phyloP scores from a whole-genome alignment of 1,140 invertebrate genomes.

The Drosophila sturtevanti region DNA sequence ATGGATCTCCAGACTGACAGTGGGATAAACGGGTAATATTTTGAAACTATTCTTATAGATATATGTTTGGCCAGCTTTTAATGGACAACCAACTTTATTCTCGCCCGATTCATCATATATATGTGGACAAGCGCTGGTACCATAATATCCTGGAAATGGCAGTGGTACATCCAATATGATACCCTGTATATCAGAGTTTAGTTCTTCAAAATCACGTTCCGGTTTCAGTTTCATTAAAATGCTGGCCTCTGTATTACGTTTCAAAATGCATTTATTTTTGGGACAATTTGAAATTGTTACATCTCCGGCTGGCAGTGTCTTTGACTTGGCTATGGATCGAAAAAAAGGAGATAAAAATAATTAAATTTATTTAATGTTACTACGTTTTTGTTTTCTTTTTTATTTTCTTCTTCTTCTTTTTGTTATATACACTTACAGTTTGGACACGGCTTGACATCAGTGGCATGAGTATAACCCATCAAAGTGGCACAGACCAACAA shows the following conservation, averaged over 20 bases:
- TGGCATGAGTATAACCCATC: constrained; percentile 45
- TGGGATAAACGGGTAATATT: constrained; percentile 87
- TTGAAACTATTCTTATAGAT: constrained; percentile 88
- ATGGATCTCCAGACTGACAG: constrained; percentile 86
- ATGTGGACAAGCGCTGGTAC: constrained; percentile 87
- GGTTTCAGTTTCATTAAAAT: constrained; percentile 85
- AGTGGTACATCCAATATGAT: constrained; percentile 85
- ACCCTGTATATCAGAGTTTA: constrained; percentile 86
- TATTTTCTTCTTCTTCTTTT: constrained; percentile 6
- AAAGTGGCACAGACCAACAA: constrained; percentile 50
- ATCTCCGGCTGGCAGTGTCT: constrained; percentile 58
- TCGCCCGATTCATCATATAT: constrained; percentile 84
- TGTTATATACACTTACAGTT: constrained; percentile 67
- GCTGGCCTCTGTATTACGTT: constrained; percentile 84
- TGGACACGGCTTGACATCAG: constrained; percentile 79
- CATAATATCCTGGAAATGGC: constrained; percentile 90
- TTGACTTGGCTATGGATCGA: constrained; percentile 54
- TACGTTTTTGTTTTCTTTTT: too few relatives aligned
- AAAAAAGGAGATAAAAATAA: background rate
- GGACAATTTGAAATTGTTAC: constrained; percentile 86
- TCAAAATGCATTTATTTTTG: constrained; percentile 86
- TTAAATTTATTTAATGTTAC: background rate
- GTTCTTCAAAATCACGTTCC: constrained; percentile 82
- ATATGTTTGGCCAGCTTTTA: constrained; percentile 87
- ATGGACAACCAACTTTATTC: constrained; percentile 86